A percentile compares a stretch with the other conserved stretches of the same genome.
Evolutionary conservation across 2,113 vertebrate genomes (phyloP).

Genomic region (Gallinago media): DNA sequence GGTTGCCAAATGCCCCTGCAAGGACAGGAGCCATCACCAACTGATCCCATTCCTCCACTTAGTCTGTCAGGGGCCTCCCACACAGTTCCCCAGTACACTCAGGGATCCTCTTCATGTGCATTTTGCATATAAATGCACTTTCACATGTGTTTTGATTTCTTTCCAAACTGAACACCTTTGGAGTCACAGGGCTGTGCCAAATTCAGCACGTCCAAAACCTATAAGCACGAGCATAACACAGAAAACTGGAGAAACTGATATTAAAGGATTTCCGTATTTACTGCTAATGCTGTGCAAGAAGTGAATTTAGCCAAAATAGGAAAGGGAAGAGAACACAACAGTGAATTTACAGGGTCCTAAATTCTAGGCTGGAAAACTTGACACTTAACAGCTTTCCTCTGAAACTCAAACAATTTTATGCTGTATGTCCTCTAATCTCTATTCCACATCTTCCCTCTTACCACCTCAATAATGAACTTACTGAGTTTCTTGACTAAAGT

Average conservation of each 20-base stretch:
- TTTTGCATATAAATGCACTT: background rate
- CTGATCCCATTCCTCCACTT: fast-evolving
- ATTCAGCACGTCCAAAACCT: background rate
- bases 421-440: background rate
- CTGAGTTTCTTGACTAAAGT: background rate
- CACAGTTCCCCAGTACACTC: too few species aligned
- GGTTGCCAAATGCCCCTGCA: background rate
- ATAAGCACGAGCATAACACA: background rate
- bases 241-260: background rate
- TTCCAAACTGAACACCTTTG: background rate
- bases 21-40: background rate
- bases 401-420: background rate
- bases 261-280: background rate
- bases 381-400: background rate
- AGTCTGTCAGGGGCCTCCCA: background rate
- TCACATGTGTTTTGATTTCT: background rate
- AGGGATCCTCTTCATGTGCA: fast-evolving
- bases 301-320: background rate
- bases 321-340: fast-evolving
- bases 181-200: background rate
- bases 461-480: background rate
- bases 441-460: background rate
- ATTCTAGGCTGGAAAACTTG: background rate
- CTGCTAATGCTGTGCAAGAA: background rate
- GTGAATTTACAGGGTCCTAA: background rate